Conservation (phyloP, 2,888 invertebrate species). For the Escarpia spicata region DNA sequence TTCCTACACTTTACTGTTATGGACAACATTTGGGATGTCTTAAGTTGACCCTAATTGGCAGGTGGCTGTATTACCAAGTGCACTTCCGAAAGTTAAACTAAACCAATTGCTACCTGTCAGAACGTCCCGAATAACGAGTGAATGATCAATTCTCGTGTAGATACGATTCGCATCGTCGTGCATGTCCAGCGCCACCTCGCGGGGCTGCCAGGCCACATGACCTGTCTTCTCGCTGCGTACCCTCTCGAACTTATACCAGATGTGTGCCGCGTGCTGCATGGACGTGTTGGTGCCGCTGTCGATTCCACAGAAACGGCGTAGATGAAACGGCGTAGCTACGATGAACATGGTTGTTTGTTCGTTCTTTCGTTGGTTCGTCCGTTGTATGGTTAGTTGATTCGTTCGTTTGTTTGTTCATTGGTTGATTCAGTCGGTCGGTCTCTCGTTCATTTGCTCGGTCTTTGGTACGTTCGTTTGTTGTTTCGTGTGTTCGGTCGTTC, state of each 20-base stretch:
- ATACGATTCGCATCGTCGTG: neutral
- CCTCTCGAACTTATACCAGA: neutral
- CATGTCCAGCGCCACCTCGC: neutral
- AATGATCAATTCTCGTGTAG: slow-evolving; percentile 6
- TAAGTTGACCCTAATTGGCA: neutral
- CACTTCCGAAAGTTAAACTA: neutral
- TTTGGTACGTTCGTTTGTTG: too few species aligned
- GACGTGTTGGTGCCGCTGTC: slow-evolving; percentile 1
- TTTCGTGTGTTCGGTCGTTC: too few species aligned
- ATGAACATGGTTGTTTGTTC: too few species aligned
- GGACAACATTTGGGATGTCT: neutral
- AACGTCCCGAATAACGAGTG: neutral
- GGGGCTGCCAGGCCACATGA: slow-evolving; percentile 6
- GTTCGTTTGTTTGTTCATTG: too few species aligned
- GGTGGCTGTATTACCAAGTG: neutral
- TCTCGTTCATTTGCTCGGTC: too few species aligned
- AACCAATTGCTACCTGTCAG: neutral
- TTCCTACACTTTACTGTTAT: too few species aligned
- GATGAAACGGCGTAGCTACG: too few species aligned
- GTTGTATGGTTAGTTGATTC: too few species aligned
- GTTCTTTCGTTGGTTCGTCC: too few species aligned
- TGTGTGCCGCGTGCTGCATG: neutral
- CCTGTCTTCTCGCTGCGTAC: neutral
- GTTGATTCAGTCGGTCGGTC: too few species aligned
- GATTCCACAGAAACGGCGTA: neutral